Evolutionary conservation across 1,140 invertebrate genomes (phyloP).

Genomic region (Adelges cooleyi): DNA sequence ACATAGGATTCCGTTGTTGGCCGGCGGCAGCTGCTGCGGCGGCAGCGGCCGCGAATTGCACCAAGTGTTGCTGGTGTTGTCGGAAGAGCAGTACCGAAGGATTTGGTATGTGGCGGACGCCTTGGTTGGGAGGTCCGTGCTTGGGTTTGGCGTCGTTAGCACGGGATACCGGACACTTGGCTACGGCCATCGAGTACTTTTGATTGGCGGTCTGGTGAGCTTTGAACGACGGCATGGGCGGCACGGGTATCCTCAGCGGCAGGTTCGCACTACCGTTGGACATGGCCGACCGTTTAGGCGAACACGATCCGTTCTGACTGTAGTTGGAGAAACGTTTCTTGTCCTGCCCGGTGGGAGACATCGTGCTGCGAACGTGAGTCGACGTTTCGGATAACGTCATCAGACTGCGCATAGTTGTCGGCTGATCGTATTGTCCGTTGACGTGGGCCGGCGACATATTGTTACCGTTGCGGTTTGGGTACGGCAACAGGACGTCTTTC

Average conservation of each 20-base stretch:
- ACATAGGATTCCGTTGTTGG: background rate
- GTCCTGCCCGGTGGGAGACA: slow-evolving; percentile 24
- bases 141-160: slow-evolving; percentile 1
- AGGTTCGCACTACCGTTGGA: background rate
- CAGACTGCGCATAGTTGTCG: slow-evolving; percentile 34
- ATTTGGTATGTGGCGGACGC: slow-evolving; percentile 38
- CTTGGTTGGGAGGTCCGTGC: slow-evolving; percentile 37
- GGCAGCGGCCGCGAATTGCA: background rate
- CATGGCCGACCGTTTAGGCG: background rate
- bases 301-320: background rate
- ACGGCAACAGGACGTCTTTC: slow-evolving; percentile 26
- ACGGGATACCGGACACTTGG: background rate
- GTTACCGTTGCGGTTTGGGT: background rate
- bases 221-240: slow-evolving; percentile 1
- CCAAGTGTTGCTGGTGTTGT: slow-evolving; percentile 30
- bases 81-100: slow-evolving; percentile 36
- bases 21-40: background rate
- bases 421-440: background rate
- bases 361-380: slow-evolving; percentile 31
- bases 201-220: slow-evolving; percentile 5
- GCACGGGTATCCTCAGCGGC: background rate
- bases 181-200: slow-evolving; percentile 6
- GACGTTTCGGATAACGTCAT: slow-evolving; percentile 35
- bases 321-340: background rate
- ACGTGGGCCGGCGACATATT: background rate